Conservation (phyloP, 2,888 invertebrate genomes). For the Temnothorax ravouxi region DNA sequence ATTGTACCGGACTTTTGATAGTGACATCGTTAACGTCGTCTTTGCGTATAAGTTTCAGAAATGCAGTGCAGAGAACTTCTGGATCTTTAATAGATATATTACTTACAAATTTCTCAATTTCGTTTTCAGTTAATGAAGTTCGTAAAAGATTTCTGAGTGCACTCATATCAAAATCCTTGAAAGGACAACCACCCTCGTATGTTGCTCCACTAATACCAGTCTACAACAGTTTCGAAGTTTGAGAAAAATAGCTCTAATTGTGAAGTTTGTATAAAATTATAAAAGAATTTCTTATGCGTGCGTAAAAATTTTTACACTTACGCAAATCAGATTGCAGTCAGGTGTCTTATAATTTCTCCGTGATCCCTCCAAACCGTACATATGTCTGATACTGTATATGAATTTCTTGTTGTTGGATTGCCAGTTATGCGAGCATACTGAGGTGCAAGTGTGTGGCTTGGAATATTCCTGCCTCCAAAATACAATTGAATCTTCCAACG, state of each 20-base stretch:
- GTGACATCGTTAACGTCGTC: slow-evolving; percentile 63
- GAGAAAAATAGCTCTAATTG: not conserved
- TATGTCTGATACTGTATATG: slow-evolving; percentile 90
- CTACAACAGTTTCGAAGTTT: slow-evolving; percentile 73
- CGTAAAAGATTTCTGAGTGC: slow-evolving; percentile 85
- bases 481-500: slow-evolving; percentile 88
- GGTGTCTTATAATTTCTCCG: slow-evolving; percentile 89
- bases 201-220: slow-evolving; percentile 83
- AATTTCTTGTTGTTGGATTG: slow-evolving; percentile 89
- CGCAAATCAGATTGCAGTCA: slow-evolving; percentile 89
- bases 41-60: slow-evolving; percentile 75
- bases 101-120: slow-evolving; percentile 73
- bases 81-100: slow-evolving; percentile 71
- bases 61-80: slow-evolving; percentile 78
- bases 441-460: slow-evolving; percentile 85
- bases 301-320: slow-evolving; percentile 80
- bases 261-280: slow-evolving; percentile 1
- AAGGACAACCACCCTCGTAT: slow-evolving; percentile 90
- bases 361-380: slow-evolving; percentile 92
- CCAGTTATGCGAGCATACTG: slow-evolving; percentile 90
- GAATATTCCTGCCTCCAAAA: slow-evolving; percentile 91
- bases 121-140: slow-evolving; percentile 69
- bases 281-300: not conserved
- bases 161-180: slow-evolving; percentile 88
- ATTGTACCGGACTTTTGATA: slow-evolving; percentile 81